phyloP scores from a whole-genome alignment of 2,113 vertebrate genomes.

The Grus americana region DNA sequence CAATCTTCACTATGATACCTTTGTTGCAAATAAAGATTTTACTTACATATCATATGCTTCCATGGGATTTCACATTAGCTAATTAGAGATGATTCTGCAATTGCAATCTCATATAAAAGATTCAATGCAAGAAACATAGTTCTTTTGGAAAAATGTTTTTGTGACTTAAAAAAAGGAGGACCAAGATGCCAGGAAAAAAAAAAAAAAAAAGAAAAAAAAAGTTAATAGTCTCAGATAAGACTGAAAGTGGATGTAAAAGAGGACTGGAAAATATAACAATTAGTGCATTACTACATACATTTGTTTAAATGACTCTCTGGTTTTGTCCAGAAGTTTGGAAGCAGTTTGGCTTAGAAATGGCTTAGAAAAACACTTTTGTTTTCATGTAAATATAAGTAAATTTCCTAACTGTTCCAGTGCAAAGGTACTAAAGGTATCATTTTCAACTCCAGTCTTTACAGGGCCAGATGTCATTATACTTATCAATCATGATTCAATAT shows the following conservation, averaged over 20 bases:
- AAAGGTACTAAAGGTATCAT: rapidly evolving
- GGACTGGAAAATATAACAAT: neutral
- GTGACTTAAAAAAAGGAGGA: neutral
- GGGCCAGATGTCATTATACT: neutral
- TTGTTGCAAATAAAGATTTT: neutral
- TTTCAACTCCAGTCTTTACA: neutral
- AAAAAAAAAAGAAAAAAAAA: neutral
- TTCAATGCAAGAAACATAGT: neutral
- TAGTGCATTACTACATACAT: neutral
- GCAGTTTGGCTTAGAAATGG: neutral
- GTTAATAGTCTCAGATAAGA: neutral
- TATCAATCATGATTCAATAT: neutral
- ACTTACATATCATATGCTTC: neutral
- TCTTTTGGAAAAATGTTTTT: neutral
- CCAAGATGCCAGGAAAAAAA: neutral
- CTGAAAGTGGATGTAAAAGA: neutral
- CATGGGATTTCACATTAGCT: neutral
- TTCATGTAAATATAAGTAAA: neutral
- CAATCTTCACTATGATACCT: neutral
- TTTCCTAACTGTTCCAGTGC: neutral
- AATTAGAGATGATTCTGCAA: neutral
- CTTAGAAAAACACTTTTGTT: neutral
- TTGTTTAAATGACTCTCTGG: neutral
- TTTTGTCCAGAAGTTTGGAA: neutral
- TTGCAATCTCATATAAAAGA: neutral